Base-by-base conservation (phyloP, 1,140 invertebrate species). In the Diorhabda carinulata region DNA sequence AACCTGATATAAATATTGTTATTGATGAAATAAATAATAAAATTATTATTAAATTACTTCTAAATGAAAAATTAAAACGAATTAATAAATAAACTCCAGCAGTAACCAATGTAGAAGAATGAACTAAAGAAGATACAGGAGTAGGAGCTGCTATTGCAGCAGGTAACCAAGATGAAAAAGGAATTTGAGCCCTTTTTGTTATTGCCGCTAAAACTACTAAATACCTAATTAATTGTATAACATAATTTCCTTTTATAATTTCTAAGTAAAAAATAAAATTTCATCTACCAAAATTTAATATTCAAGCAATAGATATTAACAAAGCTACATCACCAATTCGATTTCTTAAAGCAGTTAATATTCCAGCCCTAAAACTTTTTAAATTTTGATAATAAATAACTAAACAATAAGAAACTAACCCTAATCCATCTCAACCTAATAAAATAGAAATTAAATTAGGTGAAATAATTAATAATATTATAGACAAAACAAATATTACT, bases 151-250 rank as follows among this genome's bases (percentile, higher is more conserved):
- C 86, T 79, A 91, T 91, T 43, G 89, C 89, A 4, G 84, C 84
- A 0, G 89, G 90, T 47, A 91, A 79, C 78, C 89, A 90, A 70
- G 84, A 82, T 74, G 86, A 88, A 87, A 91, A 91, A 62, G 88
- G 87, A 84, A 90, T 84, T 83, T 91, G 88, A 77, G 89, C 89
- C 73, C 88, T 91, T 82, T 91, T 91, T 72, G 89, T 91, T 81
- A 90, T 84, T 62, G 83, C 79, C 3, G 84, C 85, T 74, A 87
- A 77, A 64, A 86, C 76, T 63, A 87, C 76, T 78, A 86, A 78
- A 67, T 77, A 66, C 5, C 82, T 76, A 81, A 86, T 78, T 72
- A 85, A 70, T 73, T 76, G 71, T 78, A 82, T 82, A 72, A 74
- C 77, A 76, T 64, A 76, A 77, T 81, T 76, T 76, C 74, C 81